Percentiles rank a stretch among this genome's conserved stretches.
These are phyloP conservation scores for Porphyrio hochstetteri DNA, from an alignment of 2,113 vertebrate genomes.

Conservation along the genomic window DNA sequence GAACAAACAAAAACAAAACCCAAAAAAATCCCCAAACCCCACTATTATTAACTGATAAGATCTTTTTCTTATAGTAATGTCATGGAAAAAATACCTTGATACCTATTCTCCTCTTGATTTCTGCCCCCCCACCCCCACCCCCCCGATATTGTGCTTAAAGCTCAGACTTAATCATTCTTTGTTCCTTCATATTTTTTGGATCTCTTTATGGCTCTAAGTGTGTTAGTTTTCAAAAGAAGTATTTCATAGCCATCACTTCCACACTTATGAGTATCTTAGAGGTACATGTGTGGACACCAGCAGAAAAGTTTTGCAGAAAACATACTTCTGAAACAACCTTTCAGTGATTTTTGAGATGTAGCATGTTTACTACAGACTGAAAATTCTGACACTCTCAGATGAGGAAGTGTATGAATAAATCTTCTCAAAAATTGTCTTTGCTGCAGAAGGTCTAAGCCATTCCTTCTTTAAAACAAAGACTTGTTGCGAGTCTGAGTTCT, in stretches of 20 bases:
- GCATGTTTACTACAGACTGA: not conserved
- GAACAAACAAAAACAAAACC: no score
- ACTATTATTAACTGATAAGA: not conserved
- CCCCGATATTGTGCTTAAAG: not conserved
- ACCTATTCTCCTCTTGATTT: not conserved
- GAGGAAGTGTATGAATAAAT: not conserved
- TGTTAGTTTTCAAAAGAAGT: not conserved
- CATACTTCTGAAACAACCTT: not conserved
- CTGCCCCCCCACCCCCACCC: no score
- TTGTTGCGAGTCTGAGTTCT: not conserved
- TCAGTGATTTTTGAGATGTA: not conserved
- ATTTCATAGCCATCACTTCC: not conserved
- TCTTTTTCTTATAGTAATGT: not conserved
- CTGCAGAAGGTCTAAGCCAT: not conserved
- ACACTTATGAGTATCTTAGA: not conserved
- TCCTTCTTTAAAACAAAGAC: not conserved
- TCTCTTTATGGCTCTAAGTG: not conserved
- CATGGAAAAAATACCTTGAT: not conserved
- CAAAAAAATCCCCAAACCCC: no score
- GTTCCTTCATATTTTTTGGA: not conserved
- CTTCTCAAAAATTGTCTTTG: not conserved
- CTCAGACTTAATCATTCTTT: not conserved
- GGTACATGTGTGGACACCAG: not conserved
- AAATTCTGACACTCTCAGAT: not conserved
- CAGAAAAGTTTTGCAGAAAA: not conserved